These are phyloP conservation scores for Phaonia tiefii DNA, from an alignment of 2,888 invertebrate genomes.

Conservation along the genomic window DNA sequence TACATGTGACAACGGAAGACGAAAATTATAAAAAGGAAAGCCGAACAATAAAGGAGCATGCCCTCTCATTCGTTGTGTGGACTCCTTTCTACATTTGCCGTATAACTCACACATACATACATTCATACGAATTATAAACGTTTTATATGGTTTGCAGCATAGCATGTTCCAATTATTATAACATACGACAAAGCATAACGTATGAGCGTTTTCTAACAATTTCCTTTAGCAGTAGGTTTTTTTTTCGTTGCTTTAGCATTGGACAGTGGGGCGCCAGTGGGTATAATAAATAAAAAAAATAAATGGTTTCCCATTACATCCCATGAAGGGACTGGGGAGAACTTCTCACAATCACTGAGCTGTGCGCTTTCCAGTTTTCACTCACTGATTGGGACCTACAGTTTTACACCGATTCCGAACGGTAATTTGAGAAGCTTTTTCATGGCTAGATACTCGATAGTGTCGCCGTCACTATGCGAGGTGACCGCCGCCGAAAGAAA, in stretches of 20 bases:
- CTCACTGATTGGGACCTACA: too few species aligned
- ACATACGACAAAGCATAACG: constrained; percentile 62
- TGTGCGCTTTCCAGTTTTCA: not conserved
- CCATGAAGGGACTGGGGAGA: too few species aligned
- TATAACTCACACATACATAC: constrained; percentile 13
- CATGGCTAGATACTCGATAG: too few species aligned
- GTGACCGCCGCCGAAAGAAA: too few species aligned
- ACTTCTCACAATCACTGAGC: too few species aligned
- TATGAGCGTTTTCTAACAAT: constrained; percentile 68
- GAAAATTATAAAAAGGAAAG: constrained; percentile 28
- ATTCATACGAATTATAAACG: constrained; percentile 72
- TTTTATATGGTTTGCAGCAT: constrained; percentile 79
- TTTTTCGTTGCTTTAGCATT: not conserved
- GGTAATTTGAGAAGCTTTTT: too few species aligned
- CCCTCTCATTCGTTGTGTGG: not conserved
- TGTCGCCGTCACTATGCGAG: too few species aligned
- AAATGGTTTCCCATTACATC: too few species aligned
- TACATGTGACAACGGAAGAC: not conserved
- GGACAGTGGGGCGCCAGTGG: constrained; percentile 3
- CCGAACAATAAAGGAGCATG: constrained; percentile 69
- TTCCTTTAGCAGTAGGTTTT: constrained; percentile 43
- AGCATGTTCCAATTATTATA: constrained; percentile 78
- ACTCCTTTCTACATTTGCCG: constrained; percentile 69
- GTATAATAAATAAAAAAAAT: too few species aligned
- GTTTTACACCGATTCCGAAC: too few species aligned